phyloP scores from a whole-genome alignment of 2,888 invertebrate species.

The Phorcus lineatus region DNA sequence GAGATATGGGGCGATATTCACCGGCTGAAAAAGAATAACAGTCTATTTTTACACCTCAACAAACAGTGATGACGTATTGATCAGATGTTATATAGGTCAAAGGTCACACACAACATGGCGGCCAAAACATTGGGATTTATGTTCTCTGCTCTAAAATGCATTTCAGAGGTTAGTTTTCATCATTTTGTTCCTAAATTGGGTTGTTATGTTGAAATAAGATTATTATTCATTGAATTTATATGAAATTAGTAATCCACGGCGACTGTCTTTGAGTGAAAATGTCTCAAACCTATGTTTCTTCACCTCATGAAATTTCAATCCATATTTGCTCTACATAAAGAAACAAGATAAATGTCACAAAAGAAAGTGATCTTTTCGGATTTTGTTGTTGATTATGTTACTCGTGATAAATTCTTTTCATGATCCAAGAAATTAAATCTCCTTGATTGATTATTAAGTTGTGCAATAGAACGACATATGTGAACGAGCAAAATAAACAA shows the following conservation, averaged over 20 bases:
- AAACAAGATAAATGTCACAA: too few relatives aligned
- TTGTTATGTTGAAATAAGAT: neutral
- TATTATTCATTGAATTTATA: neutral
- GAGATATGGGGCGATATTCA: too few relatives aligned
- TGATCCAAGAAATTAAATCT: too few relatives aligned
- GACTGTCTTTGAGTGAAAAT: neutral
- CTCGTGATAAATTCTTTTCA: too few relatives aligned
- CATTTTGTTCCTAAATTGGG: neutral
- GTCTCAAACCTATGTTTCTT: neutral
- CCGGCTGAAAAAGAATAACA: too few relatives aligned
- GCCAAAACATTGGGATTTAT: conserved; percentile 33
- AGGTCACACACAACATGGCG: conserved; percentile 41
- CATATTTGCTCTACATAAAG: neutral
- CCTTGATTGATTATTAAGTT: too few relatives aligned
- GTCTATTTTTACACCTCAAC: too few relatives aligned
- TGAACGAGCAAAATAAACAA: too few relatives aligned
- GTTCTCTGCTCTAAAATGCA: neutral
- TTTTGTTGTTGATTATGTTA: too few relatives aligned
- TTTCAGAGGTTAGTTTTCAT: neutral
- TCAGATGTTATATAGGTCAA: conserved; percentile 31
- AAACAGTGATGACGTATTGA: neutral
- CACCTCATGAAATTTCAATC: neutral
- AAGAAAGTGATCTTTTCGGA: too few relatives aligned
- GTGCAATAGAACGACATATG: too few relatives aligned
- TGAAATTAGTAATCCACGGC: neutral